Evolutionary conservation across 2,113 vertebrate genomes (phyloP).

Genomic region (Saimiri boliviensis): DNA sequence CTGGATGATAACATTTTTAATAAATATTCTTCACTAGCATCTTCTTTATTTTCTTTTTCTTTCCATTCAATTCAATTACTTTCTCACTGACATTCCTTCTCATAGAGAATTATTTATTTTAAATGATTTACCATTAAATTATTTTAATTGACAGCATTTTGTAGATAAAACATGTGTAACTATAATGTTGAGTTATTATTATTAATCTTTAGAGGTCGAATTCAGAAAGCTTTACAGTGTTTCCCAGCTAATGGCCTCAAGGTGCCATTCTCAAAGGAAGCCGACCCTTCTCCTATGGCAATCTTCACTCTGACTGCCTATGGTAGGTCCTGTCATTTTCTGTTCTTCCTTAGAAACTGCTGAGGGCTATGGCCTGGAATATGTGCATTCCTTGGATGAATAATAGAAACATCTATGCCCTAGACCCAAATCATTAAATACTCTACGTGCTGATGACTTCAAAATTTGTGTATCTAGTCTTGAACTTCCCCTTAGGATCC

Average conservation of each 20-base stretch:
- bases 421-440: neutral
- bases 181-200: neutral
- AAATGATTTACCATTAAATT: neutral
- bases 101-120: neutral
- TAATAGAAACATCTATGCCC: neutral
- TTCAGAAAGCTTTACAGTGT: neutral
- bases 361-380: neutral
- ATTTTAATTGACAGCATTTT: neutral
- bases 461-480: neutral
- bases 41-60: neutral
- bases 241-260: neutral
- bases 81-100: constrained; percentile 30
- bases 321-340: neutral
- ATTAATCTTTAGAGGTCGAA: neutral
- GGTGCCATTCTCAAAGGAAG: neutral
- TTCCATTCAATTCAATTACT: neutral
- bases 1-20: neutral
- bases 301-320: neutral
- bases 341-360: neutral
- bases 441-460: neutral
- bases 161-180: neutral
- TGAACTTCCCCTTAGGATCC: neutral
- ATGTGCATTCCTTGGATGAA: neutral
- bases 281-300: neutral
- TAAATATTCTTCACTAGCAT: neutral